Base-by-base conservation (phyloP, 2,888 invertebrate species). In the Nomada goodeniana region DNA sequence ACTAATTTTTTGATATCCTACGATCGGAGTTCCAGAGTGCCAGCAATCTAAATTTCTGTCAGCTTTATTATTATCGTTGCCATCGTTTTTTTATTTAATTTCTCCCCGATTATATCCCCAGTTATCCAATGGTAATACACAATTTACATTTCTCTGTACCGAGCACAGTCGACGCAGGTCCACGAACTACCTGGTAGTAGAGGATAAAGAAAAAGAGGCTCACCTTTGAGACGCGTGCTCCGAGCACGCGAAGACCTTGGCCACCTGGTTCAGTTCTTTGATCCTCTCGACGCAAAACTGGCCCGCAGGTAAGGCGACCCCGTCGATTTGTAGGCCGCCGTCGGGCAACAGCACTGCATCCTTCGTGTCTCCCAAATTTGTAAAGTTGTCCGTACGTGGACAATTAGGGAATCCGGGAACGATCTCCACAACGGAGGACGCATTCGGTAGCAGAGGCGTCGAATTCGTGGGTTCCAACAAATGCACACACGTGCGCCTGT, bases 171-270 rank as follows among this genome's bases (percentile, higher is more conserved):
- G 36, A 36, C 7, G 36, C 7, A 36, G 36, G 36, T 20, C 57
- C 13, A 11, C 57, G 57, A 26, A 20, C 23, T 57, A 57, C 23
- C 57, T 11, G 23, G 20, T 23, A 20, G 26, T 13, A 3, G 57
- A 10, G 26, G 23, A 23, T 23, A 57, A 23, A 26, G 20, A 52
- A 23, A 9, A 47, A 18, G 5, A 29, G 29, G 59, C 88, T 86
- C 84, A 93, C 93, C 90, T 91, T 80, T 91, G 89, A 4, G 94
- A 93, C 87, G 95, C 94, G 86, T 95, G 95, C 87, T 96, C 95
- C 20, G 95, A 94, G 91, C 96, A 96, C 5, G 95, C 95, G 86
- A 96, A 95, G 86, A 96, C 95, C 92, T 96, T 95, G 29, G 95
- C 92, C n/a, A 90, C 87, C 23, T 88, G 90, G 29, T 91, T 91